Percentiles rank a stretch among this genome's conserved stretches.
These are phyloP conservation scores for Aspiorhynchus laticeps DNA, from an alignment of 2,113 vertebrate species.

Conservation along the genomic window DNA sequence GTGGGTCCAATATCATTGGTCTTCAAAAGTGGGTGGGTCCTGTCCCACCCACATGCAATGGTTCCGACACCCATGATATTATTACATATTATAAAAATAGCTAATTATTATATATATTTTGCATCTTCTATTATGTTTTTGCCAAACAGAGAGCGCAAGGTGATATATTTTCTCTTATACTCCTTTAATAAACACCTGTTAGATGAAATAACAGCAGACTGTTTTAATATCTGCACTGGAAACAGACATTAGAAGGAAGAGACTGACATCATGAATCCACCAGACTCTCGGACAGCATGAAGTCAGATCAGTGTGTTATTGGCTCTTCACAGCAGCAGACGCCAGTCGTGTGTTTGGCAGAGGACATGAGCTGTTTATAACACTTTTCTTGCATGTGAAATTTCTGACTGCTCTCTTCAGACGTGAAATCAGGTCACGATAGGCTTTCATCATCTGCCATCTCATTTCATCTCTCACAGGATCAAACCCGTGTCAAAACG, in stretches of 20 bases:
- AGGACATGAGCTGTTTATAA: conserved; percentile 38
- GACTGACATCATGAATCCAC: neutral
- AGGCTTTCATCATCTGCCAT: neutral
- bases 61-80: too few relatives aligned
- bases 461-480: conserved; percentile 8
- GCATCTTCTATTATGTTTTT: neutral
- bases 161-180: neutral
- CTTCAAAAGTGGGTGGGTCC: too few relatives aligned
- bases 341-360: neutral
- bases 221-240: neutral
- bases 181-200: neutral
- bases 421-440: conserved; percentile 27
- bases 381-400: conserved; percentile 28
- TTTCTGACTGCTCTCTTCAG: neutral
- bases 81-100: too few relatives aligned
- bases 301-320: conserved; percentile 20
- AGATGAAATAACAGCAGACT: neutral
- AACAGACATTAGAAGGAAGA: neutral
- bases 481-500: conserved; percentile 5
- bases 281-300: neutral
- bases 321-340: neutral
- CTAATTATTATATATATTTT: too few relatives aligned
- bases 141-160: neutral
- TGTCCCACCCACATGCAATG: too few relatives aligned
- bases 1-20: too few relatives aligned